Evolutionary conservation across 2,113 vertebrate genomes (phyloP).

Genomic region (Coptodon bakossiorum): DNA sequence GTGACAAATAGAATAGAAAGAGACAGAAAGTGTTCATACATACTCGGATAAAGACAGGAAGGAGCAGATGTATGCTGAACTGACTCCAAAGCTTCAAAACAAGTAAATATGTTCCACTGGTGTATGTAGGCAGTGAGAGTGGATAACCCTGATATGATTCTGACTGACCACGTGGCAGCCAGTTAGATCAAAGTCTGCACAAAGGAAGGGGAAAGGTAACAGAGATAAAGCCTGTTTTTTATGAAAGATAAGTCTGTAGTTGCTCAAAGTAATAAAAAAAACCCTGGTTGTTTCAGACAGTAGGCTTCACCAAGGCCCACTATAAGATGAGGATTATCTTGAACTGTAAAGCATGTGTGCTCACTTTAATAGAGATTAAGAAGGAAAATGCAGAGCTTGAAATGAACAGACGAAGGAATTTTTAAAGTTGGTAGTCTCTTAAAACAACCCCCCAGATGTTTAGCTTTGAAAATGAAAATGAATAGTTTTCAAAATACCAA

Average conservation of each 20-base stretch:
- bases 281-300: not conserved
- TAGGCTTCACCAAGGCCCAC: not conserved
- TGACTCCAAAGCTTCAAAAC: not conserved
- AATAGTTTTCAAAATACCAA: not conserved
- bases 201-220: not conserved
- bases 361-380: not conserved
- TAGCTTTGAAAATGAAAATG: not conserved
- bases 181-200: not conserved
- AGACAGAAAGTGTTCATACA: not conserved
- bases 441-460: accelerated
- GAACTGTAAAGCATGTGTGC: accelerated
- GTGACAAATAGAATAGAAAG: not conserved
- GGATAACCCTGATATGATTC: not conserved
- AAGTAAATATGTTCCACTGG: not conserved
- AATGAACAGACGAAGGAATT: not conserved
- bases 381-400: not conserved
- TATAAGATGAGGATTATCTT: not conserved
- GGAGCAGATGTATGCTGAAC: not conserved
- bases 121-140: not conserved
- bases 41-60: not conserved
- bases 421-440: not conserved
- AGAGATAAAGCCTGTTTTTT: accelerated
- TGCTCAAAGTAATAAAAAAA: not conserved
- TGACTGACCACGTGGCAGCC: not conserved
- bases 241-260: not conserved